A percentile compares a stretch with the other conserved stretches of the same genome.
Evolutionary conservation across 2,888 invertebrate genomes (phyloP).

Genomic region (Heliconius erato): DNA sequence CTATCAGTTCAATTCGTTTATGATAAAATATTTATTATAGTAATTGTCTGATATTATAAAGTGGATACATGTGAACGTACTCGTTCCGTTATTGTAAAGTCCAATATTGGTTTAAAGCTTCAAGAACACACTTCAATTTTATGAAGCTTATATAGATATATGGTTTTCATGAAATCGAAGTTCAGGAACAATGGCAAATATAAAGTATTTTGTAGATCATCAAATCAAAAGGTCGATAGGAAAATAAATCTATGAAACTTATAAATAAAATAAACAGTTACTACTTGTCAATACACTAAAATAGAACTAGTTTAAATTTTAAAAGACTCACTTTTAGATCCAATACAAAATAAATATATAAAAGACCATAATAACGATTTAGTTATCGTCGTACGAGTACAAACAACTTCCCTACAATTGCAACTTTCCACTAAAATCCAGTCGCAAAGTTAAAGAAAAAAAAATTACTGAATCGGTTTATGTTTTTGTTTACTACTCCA

Average conservation of each 20-base stretch:
- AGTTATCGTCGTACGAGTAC: slow-evolving; percentile 6
- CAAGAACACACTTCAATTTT: slow-evolving; percentile 2
- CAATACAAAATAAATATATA: neutral
- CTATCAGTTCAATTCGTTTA: neutral
- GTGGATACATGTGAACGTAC: neutral
- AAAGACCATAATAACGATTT: neutral
- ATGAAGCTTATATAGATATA: neutral
- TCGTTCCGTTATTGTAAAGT: neutral
- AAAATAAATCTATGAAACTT: neutral
- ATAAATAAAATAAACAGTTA: neutral
- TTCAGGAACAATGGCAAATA: neutral
- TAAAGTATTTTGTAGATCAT: neutral
- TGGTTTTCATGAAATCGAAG: neutral
- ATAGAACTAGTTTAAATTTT: neutral
- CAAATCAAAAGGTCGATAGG: neutral
- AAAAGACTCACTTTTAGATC: neutral
- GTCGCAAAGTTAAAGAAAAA: slow-evolving; percentile 28
- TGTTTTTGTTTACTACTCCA: slow-evolving; percentile 49
- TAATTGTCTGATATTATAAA: neutral
- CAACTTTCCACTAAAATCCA: slow-evolving; percentile 25
- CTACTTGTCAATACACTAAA: neutral
- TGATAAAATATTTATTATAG: neutral
- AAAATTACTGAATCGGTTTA: slow-evolving; percentile 43
- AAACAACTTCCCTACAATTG: slow-evolving; percentile 15
- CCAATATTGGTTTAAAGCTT: neutral